phyloP scores from a whole-genome alignment of 2,113 vertebrate species.

The Thryonomys swinderianus region DNA sequence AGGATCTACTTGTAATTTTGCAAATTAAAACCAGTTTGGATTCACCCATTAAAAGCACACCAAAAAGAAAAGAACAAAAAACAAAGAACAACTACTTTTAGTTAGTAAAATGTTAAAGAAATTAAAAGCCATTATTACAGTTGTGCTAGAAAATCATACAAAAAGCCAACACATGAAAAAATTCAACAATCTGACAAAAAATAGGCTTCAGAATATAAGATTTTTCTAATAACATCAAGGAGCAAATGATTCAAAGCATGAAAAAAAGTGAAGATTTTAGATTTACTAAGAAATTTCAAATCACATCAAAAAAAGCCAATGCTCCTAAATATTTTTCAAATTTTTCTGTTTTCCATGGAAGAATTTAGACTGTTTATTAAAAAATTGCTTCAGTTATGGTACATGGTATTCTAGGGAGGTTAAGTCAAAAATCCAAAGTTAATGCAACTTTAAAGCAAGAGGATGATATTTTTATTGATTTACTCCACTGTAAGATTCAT shows the following conservation, averaged over 20 bases:
- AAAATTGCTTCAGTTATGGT: neutral
- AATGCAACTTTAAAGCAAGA: neutral
- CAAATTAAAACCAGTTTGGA: neutral
- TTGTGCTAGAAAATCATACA: neutral
- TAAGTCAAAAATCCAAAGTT: conserved; percentile 15
- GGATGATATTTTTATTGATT: neutral
- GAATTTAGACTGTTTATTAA: neutral
- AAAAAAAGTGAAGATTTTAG: neutral
- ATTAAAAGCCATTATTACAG: neutral
- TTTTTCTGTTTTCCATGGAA: neutral
- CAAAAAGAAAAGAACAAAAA: neutral
- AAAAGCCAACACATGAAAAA: neutral
- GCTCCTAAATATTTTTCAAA: neutral
- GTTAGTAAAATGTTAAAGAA: neutral
- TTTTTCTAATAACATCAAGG: neutral
- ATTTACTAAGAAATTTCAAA: conserved; percentile 12
- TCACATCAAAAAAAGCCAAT: neutral
- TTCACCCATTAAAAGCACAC: neutral
- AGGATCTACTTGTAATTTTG: neutral
- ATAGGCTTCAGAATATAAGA: neutral
- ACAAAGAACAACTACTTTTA: neutral
- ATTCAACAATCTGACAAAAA: neutral
- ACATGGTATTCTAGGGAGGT: neutral
- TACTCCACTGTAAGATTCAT: neutral
- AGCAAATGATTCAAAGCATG: neutral